These are phyloP conservation scores for Gymnoscopelus braueri DNA, from an alignment of 2,797 vertebrate genomes.

Conservation along the genomic window DNA sequence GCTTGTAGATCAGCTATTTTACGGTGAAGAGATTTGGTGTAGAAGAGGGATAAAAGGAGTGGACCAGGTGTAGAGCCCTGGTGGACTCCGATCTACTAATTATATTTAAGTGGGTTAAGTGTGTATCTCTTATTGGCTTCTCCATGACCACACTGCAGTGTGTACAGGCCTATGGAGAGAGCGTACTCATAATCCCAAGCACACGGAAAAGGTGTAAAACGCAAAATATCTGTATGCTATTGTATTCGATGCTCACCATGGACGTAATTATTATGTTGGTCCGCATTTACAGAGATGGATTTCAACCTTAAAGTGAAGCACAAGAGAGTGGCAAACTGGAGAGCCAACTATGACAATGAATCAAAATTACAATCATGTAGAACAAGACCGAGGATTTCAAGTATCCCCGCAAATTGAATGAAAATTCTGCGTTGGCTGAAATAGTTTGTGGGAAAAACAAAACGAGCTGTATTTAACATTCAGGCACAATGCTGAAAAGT, in stretches of 20 bases:
- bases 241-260: too few relatives aligned
- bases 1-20: too few relatives aligned
- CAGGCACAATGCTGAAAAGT: conserved; percentile 96
- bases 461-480: conserved; percentile 95
- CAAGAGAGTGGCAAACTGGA: conserved; percentile 20
- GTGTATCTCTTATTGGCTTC: conserved; percentile 36
- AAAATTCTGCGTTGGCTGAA: conserved; percentile 89
- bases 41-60: too few relatives aligned
- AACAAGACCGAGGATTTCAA: conserved; percentile 78
- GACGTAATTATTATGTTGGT: conserved; percentile 23
- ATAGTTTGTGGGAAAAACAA: conserved; percentile 92
- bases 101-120: not conserved
- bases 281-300: conserved; percentile 36
- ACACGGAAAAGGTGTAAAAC: conserved; percentile 8
- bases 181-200: conserved; percentile 19
- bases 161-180: conserved; percentile 2
- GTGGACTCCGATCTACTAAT: too few relatives aligned
- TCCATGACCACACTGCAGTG: conserved; percentile 24
- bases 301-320: conserved; percentile 24
- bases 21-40: too few relatives aligned
- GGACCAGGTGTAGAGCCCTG: too few relatives aligned
- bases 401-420: conserved; percentile 84
- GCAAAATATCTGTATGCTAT: conserved; percentile 14
- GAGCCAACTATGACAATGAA: conserved; percentile 66
- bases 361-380: conserved; percentile 87